Percentiles rank a stretch among this genome's conserved stretches.
These are phyloP conservation scores for Sphenopsis melanotis DNA, from an alignment of 2,797 vertebrate species.

Conservation along the genomic window DNA sequence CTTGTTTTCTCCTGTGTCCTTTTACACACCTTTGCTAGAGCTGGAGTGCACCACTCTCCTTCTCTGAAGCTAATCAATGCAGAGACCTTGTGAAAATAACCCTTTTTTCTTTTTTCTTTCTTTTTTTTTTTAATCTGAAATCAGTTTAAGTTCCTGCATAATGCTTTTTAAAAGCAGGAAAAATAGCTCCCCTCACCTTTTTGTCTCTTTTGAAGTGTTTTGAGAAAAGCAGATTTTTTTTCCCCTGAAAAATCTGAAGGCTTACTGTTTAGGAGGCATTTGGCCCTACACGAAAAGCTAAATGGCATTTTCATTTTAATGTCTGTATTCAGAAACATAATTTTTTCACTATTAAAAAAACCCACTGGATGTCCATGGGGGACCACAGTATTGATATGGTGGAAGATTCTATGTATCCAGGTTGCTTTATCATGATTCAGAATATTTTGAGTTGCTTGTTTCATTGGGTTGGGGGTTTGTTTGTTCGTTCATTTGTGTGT, in stretches of 20 bases:
- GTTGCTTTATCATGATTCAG: neutral
- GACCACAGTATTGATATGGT: neutral
- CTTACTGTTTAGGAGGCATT: neutral
- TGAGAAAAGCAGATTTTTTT: neutral
- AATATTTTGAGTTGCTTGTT: neutral
- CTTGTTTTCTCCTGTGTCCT: neutral
- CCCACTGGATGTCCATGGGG: fast-evolving
- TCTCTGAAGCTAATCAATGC: neutral
- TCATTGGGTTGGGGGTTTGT: neutral
- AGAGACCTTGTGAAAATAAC: neutral
- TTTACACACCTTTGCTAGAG: neutral
- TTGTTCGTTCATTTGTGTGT: neutral
- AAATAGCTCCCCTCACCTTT: neutral
- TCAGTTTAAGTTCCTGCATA: neutral
- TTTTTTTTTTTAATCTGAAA: neutral
- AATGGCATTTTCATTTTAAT: neutral
- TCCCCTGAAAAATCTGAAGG: neutral
- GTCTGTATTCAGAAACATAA: neutral
- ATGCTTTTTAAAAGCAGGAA: neutral
- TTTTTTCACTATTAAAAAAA: neutral
- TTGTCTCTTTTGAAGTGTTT: neutral
- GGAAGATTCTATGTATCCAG: neutral
- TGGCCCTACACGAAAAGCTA: neutral
- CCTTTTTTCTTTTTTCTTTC: no score
- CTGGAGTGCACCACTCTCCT: neutral